These are phyloP conservation scores for Eupithecia dodoneata DNA, from an alignment of 2,888 invertebrate genomes.

Conservation along the genomic window DNA sequence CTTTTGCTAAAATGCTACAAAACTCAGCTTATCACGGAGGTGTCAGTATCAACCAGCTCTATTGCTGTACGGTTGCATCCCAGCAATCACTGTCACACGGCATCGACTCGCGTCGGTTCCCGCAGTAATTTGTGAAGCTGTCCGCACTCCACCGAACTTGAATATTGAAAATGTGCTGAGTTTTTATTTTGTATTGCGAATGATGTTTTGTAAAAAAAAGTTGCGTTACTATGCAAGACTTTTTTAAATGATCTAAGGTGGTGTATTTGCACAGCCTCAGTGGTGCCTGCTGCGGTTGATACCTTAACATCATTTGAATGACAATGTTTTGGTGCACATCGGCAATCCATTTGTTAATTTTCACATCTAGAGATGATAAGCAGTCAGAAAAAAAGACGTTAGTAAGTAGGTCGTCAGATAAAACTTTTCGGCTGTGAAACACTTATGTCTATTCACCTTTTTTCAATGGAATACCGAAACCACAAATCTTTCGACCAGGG, in stretches of 20 bases:
- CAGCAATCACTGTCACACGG: conserved; percentile 28
- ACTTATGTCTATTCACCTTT: too few species aligned
- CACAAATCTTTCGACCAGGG: too few species aligned
- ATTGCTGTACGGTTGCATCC: conserved; percentile 3
- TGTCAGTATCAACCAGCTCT: background rate
- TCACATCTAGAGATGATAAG: too few species aligned
- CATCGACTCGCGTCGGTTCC: conserved; percentile 11
- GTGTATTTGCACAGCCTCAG: background rate
- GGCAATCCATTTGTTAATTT: too few species aligned
- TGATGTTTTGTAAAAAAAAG: background rate
- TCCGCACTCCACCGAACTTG: conserved; percentile 23
- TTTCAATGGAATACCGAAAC: too few species aligned
- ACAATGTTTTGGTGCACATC: background rate
- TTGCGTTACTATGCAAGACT: background rate
- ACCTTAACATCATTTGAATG: background rate
- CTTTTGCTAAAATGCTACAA: background rate
- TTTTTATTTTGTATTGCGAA: background rate
- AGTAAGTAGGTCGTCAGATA: too few species aligned
- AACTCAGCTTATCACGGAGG: background rate
- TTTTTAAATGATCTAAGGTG: background rate
- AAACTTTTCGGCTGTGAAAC: too few species aligned
- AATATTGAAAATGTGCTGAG: conserved; percentile 27
- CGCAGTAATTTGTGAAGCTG: conserved; percentile 27
- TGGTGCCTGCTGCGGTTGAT: background rate
- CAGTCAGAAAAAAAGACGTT: too few species aligned